A percentile compares a stretch with the other conserved stretches of the same genome.
phyloP scores from a whole-genome alignment of 2,888 invertebrate genomes.

The Graphium colonna region DNA sequence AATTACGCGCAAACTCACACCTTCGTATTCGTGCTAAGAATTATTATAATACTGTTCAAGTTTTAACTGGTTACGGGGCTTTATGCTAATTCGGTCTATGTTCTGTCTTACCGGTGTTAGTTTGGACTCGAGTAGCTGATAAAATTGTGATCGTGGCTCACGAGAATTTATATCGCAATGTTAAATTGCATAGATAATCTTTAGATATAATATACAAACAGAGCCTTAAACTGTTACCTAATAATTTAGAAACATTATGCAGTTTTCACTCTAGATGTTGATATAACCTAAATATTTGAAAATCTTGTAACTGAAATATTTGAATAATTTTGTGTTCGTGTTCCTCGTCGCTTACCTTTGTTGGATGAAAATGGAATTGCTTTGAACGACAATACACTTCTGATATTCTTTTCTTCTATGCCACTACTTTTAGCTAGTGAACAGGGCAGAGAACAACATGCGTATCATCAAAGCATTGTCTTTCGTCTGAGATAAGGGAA shows the following conservation, averaged over 20 bases:
- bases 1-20: constrained; percentile 21
- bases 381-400: too few species aligned
- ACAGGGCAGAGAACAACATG: constrained; percentile 3
- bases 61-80: constrained; percentile 17
- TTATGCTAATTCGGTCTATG: constrained; percentile 20
- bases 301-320: too few species aligned
- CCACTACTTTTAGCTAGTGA: not conserved
- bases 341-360: too few species aligned
- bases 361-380: too few species aligned
- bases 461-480: constrained; percentile 15
- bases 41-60: constrained; percentile 21
- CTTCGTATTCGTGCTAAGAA: constrained; percentile 22
- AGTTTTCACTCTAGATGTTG: too few species aligned
- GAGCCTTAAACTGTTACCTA: too few species aligned
- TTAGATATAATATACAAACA: too few species aligned
- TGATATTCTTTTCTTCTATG: too few species aligned
- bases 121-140: constrained; percentile 19
- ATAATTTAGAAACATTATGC: too few species aligned
- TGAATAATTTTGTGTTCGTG: too few species aligned
- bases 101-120: constrained; percentile 16
- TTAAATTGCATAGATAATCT: not conserved
- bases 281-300: too few species aligned
- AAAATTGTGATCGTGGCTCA: not conserved
- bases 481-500: constrained; percentile 2
- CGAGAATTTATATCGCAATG: not conserved